A percentile compares a stretch with the other conserved stretches of the same genome.
Evolutionary conservation across 1,140 invertebrate species (phyloP).

Genomic region (Drosophila malerkotliana): DNA sequence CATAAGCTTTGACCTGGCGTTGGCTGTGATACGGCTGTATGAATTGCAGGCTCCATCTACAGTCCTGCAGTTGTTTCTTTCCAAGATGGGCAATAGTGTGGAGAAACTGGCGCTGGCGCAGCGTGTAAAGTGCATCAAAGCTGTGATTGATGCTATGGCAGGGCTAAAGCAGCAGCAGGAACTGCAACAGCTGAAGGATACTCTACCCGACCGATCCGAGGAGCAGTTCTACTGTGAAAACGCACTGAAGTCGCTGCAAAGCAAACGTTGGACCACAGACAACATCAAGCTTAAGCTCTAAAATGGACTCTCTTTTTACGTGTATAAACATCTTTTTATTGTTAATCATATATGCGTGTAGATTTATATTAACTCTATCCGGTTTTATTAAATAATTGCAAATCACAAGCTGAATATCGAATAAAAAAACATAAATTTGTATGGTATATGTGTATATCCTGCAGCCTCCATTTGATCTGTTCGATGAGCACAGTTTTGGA

Average conservation of each 20-base stretch:
- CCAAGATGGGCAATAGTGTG: conserved; percentile 71
- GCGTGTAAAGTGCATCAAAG: conserved; percentile 72
- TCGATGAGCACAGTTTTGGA: conserved; percentile 34
- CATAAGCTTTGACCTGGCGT: conserved; percentile 76
- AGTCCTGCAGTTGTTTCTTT: conserved; percentile 74
- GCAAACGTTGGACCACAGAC: conserved; percentile 82
- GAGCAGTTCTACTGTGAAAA: conserved; percentile 83
- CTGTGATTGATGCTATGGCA: conserved; percentile 76
- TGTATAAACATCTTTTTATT: conserved; percentile 73
- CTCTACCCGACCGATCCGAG: conserved; percentile 69
- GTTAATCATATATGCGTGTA: conserved; percentile 54
- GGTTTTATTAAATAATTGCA: conserved; percentile 73
- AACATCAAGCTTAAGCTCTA: conserved; percentile 77
- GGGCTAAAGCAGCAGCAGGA: conserved; percentile 75
- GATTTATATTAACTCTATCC: conserved; percentile 58
- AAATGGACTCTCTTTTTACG: conserved; percentile 1
- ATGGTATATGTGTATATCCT: conserved; percentile 22
- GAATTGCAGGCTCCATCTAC: conserved; percentile 69
- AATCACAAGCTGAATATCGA: conserved; percentile 80
- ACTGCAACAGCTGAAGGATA: conserved; percentile 66
- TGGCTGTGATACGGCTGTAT: conserved; percentile 68
- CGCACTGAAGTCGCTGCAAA: conserved; percentile 71
- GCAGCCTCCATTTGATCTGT: conserved; percentile 22
- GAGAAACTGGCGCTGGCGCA: conserved; percentile 71
- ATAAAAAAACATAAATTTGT: conserved; percentile 37